Base-by-base conservation (phyloP, 2,797 vertebrate species). In the Malurus leucopterus region DNA sequence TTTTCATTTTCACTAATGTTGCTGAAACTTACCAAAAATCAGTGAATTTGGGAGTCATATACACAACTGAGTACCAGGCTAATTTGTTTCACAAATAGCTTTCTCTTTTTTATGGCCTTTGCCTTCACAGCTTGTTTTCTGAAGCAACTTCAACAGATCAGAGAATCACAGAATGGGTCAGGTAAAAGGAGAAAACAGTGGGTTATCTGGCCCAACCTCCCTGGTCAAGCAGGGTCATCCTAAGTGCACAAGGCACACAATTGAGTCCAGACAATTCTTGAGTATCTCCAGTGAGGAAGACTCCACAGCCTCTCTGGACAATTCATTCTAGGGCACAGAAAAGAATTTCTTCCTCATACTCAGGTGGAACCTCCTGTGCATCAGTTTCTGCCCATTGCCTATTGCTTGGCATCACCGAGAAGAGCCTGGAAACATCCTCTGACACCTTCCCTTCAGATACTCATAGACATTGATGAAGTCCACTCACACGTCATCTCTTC, bases 331-430 rank as follows among this genome's bases (percentile, higher is more conserved):
- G 23, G 17, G 11, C 9, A 50, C 3, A 0, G 36, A 30, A 44
- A 50, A 55, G 11, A 68, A 55, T 23, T 15, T 62, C n/a, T n/a
- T 50, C 20, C 29, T 69, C 63, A 50, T 23, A 44, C 12, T 68
- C 8, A 4, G 5, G 9, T 11, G 17, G 17, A 62, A 55, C 10
- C 44, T 62, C 6, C 69, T 43, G 22, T 21, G 15, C 19, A 36
- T 29, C 30, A 32, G 41, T 18, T n/a, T 54, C 47, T 61, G 41
- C n/a, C 41, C 16, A 7, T 0, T 61, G 41, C 13, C 68, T 10
- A 8, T 8, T 61, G 30, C 47, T 8, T 3, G 19, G 27, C 19
- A 54, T 7, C 13, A 36, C 2, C 0, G 0, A 67, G 47, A 26
- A 47, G 26, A 59, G 30, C 22, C 53, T 67, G 40, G 53, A n/a